A percentile compares a stretch with the other conserved stretches of the same genome.
Conservation (phyloP, 92 coral and sea anemone species). For the Phenganax marumi region DNA sequence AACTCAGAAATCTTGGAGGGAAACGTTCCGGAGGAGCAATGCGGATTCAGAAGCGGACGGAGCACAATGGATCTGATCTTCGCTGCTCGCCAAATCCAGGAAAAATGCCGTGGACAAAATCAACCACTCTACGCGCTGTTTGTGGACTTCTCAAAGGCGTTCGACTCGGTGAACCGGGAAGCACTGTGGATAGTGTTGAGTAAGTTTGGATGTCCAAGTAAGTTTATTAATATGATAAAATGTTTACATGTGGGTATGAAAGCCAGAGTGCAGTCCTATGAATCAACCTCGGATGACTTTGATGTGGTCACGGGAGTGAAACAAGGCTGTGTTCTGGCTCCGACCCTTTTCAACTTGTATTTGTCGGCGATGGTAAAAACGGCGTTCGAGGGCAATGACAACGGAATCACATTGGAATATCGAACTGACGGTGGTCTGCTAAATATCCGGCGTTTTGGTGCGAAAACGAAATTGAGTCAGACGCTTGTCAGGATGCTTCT, state of each 20-base stretch:
- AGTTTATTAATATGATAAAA: conserved; percentile 13
- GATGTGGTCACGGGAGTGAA: conserved; percentile 31
- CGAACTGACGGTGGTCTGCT: no score
- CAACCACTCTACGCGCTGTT: conserved; percentile 40
- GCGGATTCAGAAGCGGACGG: neutral
- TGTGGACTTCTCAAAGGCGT: conserved; percentile 28
- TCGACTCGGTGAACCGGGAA: conserved; percentile 45
- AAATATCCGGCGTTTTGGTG: no score
- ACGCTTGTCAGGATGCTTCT: no score
- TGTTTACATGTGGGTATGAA: conserved; percentile 15
- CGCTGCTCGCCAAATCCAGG: neutral
- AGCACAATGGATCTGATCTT: neutral
- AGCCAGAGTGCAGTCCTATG: conserved; percentile 4
- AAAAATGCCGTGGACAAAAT: neutral
- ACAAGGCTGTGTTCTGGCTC: conserved; percentile 50
- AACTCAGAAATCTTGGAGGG: neutral
- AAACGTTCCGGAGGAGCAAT: neutral
- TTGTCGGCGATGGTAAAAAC: conserved; percentile 38
- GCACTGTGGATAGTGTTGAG: conserved; percentile 18
- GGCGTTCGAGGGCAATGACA: no score
- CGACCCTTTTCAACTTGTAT: conserved; percentile 37
- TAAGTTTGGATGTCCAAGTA: conserved; percentile 3
- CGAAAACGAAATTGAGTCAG: no score
- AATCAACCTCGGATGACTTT: conserved; percentile 28
- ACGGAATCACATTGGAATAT: no score